Percentiles rank a stretch among this genome's conserved stretches.
These are phyloP conservation scores for Xestia c-nigrum DNA, from an alignment of 2,888 invertebrate genomes.

Conservation along the genomic window DNA sequence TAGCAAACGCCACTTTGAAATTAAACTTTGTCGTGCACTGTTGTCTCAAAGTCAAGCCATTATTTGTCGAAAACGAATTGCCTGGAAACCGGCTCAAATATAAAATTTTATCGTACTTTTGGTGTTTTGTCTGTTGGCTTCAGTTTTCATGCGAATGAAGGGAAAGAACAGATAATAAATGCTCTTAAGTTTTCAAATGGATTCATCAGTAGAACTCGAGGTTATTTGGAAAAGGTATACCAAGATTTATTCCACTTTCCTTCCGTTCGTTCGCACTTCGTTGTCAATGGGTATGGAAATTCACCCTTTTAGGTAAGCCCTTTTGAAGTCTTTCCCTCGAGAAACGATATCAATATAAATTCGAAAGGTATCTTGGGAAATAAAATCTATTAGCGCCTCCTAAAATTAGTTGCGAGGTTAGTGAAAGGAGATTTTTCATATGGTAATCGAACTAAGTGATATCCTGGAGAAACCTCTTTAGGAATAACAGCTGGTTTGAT, in stretches of 20 bases:
- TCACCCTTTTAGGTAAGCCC: constrained; percentile 59
- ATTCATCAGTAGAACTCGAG: constrained; percentile 47
- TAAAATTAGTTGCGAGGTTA: constrained; percentile 30
- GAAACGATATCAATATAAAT: constrained; percentile 60
- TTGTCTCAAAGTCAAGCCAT: constrained; percentile 31
- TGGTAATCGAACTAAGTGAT: neutral
- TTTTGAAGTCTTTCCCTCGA: constrained; percentile 51
- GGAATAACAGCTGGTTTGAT: neutral
- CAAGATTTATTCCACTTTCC: constrained; percentile 62
- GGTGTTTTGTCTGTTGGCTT: constrained; percentile 15
- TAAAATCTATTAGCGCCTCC: constrained; percentile 60
- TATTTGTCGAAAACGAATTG: constrained; percentile 26
- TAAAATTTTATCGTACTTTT: neutral
- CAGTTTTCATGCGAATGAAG: constrained; percentile 1
- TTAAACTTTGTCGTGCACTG: constrained; percentile 35
- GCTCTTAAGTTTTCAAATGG: constrained; percentile 55
- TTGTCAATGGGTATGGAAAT: constrained; percentile 73
- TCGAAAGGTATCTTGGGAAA: constrained; percentile 43
- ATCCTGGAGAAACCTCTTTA: neutral
- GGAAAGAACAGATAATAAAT: constrained; percentile 24
- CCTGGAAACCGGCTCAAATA: constrained; percentile 13
- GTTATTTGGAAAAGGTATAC: constrained; percentile 56
- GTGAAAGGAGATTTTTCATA: constrained; percentile 6
- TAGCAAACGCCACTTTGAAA: constrained; percentile 26
- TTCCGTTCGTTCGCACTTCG: constrained; percentile 54